phyloP scores from a whole-genome alignment of 2,797 vertebrate genomes.

The Myotis myotis region DNA sequence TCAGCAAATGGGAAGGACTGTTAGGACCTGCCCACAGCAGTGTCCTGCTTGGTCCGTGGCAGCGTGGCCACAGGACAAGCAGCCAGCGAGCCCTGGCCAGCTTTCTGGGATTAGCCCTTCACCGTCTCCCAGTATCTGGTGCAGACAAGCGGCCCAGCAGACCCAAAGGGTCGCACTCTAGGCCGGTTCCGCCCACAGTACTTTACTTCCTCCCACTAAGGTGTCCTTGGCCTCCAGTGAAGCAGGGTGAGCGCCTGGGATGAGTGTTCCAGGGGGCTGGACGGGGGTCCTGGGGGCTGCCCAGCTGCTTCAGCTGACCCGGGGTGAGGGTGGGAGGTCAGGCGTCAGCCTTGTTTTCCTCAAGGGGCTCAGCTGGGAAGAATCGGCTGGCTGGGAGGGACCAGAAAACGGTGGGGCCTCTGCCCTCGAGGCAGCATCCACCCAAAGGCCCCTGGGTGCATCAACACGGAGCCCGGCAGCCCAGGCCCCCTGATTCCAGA shows the following conservation, averaged over 20 bases:
- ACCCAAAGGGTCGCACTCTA: neutral
- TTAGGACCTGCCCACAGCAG: neutral
- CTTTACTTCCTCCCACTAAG: neutral
- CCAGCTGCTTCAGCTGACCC: neutral
- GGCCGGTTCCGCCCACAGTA: rapidly evolving
- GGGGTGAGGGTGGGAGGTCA: neutral
- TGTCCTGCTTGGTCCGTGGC: neutral
- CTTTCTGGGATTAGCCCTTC: neutral
- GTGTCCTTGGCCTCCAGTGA: neutral
- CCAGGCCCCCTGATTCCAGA: neutral
- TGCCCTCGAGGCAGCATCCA: neutral
- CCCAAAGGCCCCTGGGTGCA: neutral
- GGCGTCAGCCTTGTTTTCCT: neutral
- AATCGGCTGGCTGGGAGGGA: neutral
- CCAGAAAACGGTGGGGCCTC: neutral
- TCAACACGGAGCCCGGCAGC: neutral
- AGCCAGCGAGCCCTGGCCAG: neutral
- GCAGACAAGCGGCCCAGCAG: neutral
- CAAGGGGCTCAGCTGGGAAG: neutral
- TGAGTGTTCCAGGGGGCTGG: rapidly evolving
- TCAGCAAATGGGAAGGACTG: neutral
- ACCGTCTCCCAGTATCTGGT: neutral
- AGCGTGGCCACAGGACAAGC: neutral
- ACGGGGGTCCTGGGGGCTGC: neutral
- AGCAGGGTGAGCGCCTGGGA: neutral